phyloP scores from a whole-genome alignment of 2,888 invertebrate species.

The Gastracanthus pulcherrimus region DNA sequence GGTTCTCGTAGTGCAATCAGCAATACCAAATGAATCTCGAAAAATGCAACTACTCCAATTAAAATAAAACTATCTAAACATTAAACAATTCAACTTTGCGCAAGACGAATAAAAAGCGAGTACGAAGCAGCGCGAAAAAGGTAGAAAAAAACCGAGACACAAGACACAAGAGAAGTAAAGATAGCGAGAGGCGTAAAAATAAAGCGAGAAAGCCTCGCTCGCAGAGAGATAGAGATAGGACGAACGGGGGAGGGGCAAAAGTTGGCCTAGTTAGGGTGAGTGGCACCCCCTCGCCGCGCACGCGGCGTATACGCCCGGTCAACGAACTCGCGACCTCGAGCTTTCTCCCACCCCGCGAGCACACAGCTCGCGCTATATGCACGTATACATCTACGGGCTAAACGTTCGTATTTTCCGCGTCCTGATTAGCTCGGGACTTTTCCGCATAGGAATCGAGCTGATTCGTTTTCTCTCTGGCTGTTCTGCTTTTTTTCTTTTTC shows the following conservation, averaged over 20 bases:
- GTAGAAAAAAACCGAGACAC: neutral
- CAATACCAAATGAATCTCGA: too few relatives aligned
- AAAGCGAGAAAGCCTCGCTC: slow-evolving; percentile 2
- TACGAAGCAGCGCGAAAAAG: neutral
- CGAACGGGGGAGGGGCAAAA: slow-evolving; percentile 56
- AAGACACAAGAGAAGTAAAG: neutral
- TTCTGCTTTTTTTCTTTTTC: neutral
- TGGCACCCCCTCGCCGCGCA: slow-evolving; percentile 74
- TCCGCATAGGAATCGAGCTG: neutral
- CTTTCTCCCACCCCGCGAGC: slow-evolving; percentile 56
- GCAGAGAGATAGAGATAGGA: neutral
- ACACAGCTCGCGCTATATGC: neutral
- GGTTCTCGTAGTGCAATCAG: too few relatives aligned
- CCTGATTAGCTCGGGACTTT: slow-evolving; percentile 65
- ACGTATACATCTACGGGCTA: neutral
- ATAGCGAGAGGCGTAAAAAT: slow-evolving; percentile 18
- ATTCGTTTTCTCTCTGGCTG: neutral
- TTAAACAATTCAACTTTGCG: too few relatives aligned
- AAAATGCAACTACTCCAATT: too few relatives aligned
- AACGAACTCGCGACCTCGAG: slow-evolving; percentile 76
- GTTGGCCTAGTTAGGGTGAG: slow-evolving; percentile 75
- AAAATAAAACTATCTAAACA: too few relatives aligned
- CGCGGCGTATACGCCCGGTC: too few relatives aligned
- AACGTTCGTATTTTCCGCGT: slow-evolving; percentile 65
- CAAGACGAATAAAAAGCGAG: neutral